Evolutionary conservation across 2,797 vertebrate species (phyloP), one percentile per base, ranked within the genome.

Genomic region (Sebastolobus alascanus): DNA sequence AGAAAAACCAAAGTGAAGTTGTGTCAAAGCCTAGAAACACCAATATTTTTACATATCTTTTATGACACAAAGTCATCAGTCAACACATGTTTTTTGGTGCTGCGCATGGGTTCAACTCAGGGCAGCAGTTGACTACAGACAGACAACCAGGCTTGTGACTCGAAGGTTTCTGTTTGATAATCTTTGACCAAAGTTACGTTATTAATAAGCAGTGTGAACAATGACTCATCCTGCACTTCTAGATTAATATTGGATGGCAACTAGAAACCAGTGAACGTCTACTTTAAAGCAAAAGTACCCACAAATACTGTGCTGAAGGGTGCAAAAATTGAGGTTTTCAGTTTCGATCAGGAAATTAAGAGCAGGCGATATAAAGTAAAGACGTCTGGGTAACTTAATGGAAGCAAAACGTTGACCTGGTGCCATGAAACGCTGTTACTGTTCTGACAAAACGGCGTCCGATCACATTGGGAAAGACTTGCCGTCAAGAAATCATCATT

Each of bases 1-100:
- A 93, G 80, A 94, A 87, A 96, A 96, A 93, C 88, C 73, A 68
- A 73, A 83, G 82, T 61, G 70, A 84, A 83, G 79, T 29, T 33
- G 72, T 33, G 67, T 37, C 75, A 84, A 87, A 84, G 58, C 82
- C 46, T 65, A 46, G 10, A 73, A 83, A 87, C 55, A 35, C 27
- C n/a, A 43, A 40, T 1, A 46, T 66, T 77, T 79, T 71, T 52
- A 65, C 77, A 66, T 31, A 43, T n/a, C 2, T 29, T 25, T 46
- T 18, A 67, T 12, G n/a, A 46, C 25, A 4, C 10, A 20, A 73
- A 40, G 25, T 56, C 18, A 9, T n/a, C 25, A 31, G 31, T 14
- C 3, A n/a, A n/a, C 11, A 3, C 11, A 25, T 6, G 2, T 1
- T 35, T 37, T 20, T 37, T 29, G 5, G n/a, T 70, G 65, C 8